These are phyloP conservation scores for Musca vetustissima DNA, from an alignment of 1,140 invertebrate genomes.

Conservation along the genomic window DNA sequence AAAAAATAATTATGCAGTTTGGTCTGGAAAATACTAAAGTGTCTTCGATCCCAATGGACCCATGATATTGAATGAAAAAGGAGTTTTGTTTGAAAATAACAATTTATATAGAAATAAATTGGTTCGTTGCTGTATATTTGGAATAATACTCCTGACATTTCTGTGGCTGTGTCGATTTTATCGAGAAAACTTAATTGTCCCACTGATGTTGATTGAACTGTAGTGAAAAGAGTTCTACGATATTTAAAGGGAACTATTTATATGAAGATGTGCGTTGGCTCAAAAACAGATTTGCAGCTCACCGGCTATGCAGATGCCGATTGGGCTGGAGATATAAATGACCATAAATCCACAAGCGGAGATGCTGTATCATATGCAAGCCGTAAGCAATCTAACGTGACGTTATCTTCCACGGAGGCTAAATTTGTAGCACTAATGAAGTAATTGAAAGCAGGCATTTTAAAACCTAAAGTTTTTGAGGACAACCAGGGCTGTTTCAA, in stretches of 20 bases:
- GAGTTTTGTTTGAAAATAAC: no score
- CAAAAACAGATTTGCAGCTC: not conserved
- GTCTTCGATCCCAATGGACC: slow-evolving; percentile 3
- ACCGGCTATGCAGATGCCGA: slow-evolving; percentile 33
- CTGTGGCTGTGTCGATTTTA: slow-evolving; percentile 43
- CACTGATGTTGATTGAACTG: slow-evolving; percentile 38
- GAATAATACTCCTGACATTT: slow-evolving; percentile 49
- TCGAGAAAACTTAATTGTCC: slow-evolving; percentile 37
- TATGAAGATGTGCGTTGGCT: slow-evolving; percentile 23
- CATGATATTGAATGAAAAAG: not conserved
- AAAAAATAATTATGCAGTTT: slow-evolving; percentile 6
- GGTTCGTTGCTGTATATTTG: slow-evolving; percentile 47
- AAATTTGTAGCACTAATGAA: slow-evolving; percentile 31
- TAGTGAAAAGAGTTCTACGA: slow-evolving; percentile 42
- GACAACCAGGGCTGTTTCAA: not conserved
- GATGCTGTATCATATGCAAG: slow-evolving; percentile 31
- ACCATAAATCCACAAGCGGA: slow-evolving; percentile 25
- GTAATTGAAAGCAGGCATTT: slow-evolving; percentile 18
- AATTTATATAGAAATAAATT: slow-evolving; percentile 36
- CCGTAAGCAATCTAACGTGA: slow-evolving; percentile 32
- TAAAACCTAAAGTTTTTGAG: no score
- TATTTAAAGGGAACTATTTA: slow-evolving; percentile 46
- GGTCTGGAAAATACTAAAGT: not conserved
- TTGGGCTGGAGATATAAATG: slow-evolving; percentile 29
- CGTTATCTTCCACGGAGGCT: slow-evolving; percentile 37